A percentile compares a stretch with the other conserved stretches of the same genome.
Conservation (phyloP, 2,888 invertebrate species). For the Nudaria mundana region DNA sequence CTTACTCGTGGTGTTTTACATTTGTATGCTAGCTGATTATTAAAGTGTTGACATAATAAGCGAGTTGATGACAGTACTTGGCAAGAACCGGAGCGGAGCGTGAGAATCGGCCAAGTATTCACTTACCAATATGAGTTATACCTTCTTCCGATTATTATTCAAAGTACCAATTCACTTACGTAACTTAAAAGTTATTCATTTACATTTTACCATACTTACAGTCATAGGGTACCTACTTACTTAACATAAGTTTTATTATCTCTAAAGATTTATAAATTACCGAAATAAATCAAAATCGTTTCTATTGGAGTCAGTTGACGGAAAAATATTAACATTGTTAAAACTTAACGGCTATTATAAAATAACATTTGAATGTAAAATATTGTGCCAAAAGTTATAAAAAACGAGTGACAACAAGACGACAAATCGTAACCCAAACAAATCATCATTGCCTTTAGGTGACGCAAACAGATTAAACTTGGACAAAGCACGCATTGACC, state of each 20-base stretch:
- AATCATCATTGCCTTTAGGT: constrained; percentile 47
- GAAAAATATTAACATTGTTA: constrained; percentile 26
- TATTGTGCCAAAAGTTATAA: constrained; percentile 28
- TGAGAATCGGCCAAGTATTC: constrained; percentile 41
- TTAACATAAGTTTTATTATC: background rate
- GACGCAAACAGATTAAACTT: constrained; percentile 51
- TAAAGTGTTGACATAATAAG: constrained; percentile 47
- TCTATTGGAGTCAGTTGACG: too few relatives aligned
- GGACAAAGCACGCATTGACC: constrained; percentile 52
- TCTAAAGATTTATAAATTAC: background rate
- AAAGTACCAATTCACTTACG: constrained; percentile 4
- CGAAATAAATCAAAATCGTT: too few relatives aligned
- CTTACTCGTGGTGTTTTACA: background rate
- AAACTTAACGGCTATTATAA: constrained; percentile 29
- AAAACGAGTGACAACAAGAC: constrained; percentile 34
- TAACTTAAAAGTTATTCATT: background rate
- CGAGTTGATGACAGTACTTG: constrained; percentile 43
- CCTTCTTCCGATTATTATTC: background rate
- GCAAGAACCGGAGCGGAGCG: constrained; percentile 32
- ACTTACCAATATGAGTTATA: constrained; percentile 13
- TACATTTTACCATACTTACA: background rate
- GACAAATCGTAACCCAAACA: constrained; percentile 41
- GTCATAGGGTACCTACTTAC: background rate
- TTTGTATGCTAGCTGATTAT: constrained; percentile 16
- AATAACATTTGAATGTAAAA: constrained; percentile 24